These are phyloP conservation scores for Littorina saxatilis DNA, from an alignment of 1,140 invertebrate species.

Conservation along the genomic window DNA sequence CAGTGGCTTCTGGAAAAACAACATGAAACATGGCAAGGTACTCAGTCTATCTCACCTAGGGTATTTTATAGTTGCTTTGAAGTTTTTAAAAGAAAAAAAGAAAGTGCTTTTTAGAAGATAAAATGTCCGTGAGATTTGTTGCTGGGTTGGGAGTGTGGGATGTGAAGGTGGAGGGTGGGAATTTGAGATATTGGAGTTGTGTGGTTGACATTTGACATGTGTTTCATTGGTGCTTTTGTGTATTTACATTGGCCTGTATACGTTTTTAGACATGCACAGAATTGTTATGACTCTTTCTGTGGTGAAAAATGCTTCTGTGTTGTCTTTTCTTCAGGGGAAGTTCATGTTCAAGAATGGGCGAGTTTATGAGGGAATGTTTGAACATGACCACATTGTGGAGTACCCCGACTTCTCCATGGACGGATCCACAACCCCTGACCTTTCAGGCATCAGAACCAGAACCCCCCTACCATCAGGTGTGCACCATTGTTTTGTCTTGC, in stretches of 20 bases:
- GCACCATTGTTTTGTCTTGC: no score
- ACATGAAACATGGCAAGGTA: conserved; percentile 76
- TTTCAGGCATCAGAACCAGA: conserved; percentile 68
- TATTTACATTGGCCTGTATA: neutral
- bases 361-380: conserved; percentile 75
- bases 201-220: no score
- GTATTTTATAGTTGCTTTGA: no score
- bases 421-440: conserved; percentile 70
- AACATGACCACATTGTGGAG: conserved; percentile 74
- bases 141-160: neutral
- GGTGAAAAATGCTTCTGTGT: neutral
- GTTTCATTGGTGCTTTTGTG: no score
- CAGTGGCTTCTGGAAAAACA: conserved; percentile 74
- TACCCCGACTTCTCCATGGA: conserved; percentile 73
- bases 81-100: no score
- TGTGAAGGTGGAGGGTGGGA: no score
- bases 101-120: neutral
- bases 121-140: neutral
- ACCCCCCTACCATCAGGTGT: conserved; percentile 71
- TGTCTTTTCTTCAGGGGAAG: conserved; percentile 66
- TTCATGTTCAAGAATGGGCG: conserved; percentile 76
- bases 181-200: no score
- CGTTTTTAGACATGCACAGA: neutral
- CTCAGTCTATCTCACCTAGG: no score
- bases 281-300: neutral